Conservation (phyloP, 2,113 vertebrate species). For the Archocentrus centrarchus region DNA sequence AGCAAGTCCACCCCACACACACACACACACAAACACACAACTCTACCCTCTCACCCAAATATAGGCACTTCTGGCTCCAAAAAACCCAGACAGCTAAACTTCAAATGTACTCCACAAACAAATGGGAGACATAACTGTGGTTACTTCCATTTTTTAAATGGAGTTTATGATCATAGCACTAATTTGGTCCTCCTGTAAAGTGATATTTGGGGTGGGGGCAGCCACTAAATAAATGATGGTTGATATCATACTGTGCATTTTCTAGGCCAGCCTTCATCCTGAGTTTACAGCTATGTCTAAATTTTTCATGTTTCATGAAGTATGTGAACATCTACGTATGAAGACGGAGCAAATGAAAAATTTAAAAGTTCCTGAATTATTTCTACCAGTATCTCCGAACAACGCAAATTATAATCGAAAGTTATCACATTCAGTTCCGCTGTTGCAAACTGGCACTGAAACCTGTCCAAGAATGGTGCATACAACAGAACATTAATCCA, state of each 20-base stretch:
- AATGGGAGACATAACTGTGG: too few species aligned
- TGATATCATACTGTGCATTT: constrained; percentile 32
- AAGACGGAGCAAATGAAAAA: background rate
- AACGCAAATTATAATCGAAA: background rate
- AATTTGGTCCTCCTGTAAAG: background rate
- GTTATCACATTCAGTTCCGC: background rate
- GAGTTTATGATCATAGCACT: background rate
- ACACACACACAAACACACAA: background rate
- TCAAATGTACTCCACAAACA: too few species aligned
- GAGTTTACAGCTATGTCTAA: constrained; percentile 9
- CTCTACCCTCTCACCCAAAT: background rate
- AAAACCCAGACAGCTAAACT: background rate
- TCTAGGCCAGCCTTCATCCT: background rate
- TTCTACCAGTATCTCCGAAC: background rate
- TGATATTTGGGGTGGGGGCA: background rate
- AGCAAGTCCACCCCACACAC: background rate
- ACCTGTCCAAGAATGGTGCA: background rate
- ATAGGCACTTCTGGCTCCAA: background rate
- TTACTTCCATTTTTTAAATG: too few species aligned
- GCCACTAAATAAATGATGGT: constrained; percentile 33
- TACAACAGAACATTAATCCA: background rate
- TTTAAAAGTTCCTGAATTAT: background rate
- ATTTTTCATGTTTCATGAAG: constrained; percentile 31
- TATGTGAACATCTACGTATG: background rate
- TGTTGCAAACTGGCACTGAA: background rate